Percentiles rank a stretch among this genome's conserved stretches.
Conservation (phyloP, 2,888 invertebrate species). For the Brenthis ino region DNA sequence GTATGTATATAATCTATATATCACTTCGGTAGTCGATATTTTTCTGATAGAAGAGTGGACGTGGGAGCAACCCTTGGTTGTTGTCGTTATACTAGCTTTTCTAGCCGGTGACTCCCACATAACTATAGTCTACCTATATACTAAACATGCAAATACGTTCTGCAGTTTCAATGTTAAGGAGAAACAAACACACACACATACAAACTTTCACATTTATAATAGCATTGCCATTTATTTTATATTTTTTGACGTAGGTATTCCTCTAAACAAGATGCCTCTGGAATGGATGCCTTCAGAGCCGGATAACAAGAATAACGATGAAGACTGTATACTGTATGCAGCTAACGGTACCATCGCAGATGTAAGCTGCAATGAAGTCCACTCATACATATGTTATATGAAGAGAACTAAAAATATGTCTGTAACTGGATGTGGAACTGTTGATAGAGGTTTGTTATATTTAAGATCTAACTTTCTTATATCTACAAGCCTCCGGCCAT, state of each 20-base stretch:
- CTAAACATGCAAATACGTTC: too few species aligned
- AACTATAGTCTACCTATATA: too few species aligned
- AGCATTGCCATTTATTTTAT: background rate
- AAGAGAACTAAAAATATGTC: slow-evolving; percentile 35
- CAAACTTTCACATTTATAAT: too few species aligned
- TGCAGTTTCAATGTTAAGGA: too few species aligned
- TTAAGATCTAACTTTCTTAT: background rate
- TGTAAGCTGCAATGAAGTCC: slow-evolving; percentile 43
- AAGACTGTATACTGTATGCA: slow-evolving; percentile 44
- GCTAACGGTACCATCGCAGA: slow-evolving; percentile 46
- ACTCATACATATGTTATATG: slow-evolving; percentile 48
- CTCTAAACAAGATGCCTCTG: slow-evolving; percentile 43
- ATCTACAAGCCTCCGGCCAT: too few species aligned
- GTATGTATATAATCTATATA: too few species aligned
- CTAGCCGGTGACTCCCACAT: too few species aligned
- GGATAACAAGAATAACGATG: slow-evolving; percentile 45
- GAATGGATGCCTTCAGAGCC: slow-evolving; percentile 49
- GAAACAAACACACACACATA: too few species aligned
- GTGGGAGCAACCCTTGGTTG: too few species aligned
- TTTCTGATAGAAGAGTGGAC: too few species aligned
- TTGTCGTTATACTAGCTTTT: too few species aligned
- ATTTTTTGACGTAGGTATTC: slow-evolving; percentile 41
- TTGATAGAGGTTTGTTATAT: slow-evolving; percentile 42
- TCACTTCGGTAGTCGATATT: too few species aligned
- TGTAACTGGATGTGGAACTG: slow-evolving; percentile 47